Conservation (phyloP, 1,140 invertebrate genomes). For the Brachionus paranguensis region DNA sequence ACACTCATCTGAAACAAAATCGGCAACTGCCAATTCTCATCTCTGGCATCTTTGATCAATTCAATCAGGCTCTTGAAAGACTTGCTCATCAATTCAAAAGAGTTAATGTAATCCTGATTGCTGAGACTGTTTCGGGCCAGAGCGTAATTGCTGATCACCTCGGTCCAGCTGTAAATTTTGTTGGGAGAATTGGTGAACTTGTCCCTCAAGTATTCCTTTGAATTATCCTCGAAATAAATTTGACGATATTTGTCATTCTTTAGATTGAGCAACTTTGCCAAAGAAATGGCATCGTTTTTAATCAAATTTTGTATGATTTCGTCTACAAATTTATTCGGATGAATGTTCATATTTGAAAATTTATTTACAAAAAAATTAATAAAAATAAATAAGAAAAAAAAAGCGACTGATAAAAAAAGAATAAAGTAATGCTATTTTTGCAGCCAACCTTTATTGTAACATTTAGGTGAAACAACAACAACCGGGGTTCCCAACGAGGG, state of each 20-base stretch:
- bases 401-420: not conserved
- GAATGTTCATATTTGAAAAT: constrained; percentile 25
- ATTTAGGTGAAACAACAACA: constrained; percentile 33
- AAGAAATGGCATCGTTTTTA: constrained; percentile 3
- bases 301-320: not conserved
- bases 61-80: constrained; percentile 28
- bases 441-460: not conserved
- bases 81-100: constrained; percentile 29
- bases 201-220: not conserved
- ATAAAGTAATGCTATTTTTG: constrained; percentile 12
- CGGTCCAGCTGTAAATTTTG: constrained; percentile 4
- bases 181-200: not conserved
- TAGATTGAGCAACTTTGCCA: not conserved
- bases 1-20: constrained; percentile 80
- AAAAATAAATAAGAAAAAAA: not conserved
- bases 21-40: constrained; percentile 90
- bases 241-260: not conserved
- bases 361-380: not conserved
- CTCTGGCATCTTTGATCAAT: constrained; percentile 59
- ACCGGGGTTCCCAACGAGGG: constrained; percentile 43
- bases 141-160: not conserved
- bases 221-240: not conserved
- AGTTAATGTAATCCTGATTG: not conserved
- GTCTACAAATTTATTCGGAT: constrained; percentile 9
- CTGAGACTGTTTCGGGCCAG: constrained; percentile 8